These are phyloP conservation scores for Adrianichthys oophorus DNA, from an alignment of 2,797 vertebrate genomes.

Conservation along the genomic window DNA sequence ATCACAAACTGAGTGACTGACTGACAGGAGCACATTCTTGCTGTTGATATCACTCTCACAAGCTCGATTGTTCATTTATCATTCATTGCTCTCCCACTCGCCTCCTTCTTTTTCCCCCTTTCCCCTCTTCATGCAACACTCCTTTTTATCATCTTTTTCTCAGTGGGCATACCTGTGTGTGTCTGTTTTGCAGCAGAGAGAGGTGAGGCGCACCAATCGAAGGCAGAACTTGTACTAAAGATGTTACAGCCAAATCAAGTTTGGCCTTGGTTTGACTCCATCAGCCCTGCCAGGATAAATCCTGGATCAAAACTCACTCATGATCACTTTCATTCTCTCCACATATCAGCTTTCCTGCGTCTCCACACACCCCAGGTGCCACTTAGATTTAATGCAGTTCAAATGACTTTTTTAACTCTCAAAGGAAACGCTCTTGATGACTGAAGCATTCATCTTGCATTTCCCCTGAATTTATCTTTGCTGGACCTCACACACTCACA, in stretches of 20 bases:
- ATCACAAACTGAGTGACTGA: slow-evolving; percentile 41
- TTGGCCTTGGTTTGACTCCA: slow-evolving; percentile 58
- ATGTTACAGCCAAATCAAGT: slow-evolving; percentile 57
- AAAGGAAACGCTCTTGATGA: slow-evolving; percentile 20
- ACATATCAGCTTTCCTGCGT: slow-evolving; percentile 48
- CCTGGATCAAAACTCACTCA: slow-evolving; percentile 52
- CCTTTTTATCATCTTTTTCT: slow-evolving; percentile 60
- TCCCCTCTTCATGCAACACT: slow-evolving; percentile 30
- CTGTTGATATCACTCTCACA: slow-evolving; percentile 46
- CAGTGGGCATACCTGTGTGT: slow-evolving; percentile 14
- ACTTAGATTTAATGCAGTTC: slow-evolving; percentile 37
- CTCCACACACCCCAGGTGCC: slow-evolving; percentile 37
- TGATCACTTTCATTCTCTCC: slow-evolving; percentile 55
- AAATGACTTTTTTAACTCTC: slow-evolving; percentile 42
- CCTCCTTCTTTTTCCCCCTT: slow-evolving; percentile 35
- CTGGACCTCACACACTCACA: slow-evolving; percentile 16
- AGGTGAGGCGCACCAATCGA: slow-evolving; percentile 32
- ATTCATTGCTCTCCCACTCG: slow-evolving; percentile 36
- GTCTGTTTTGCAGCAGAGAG: slow-evolving; percentile 34
- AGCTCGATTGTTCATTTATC: slow-evolving; percentile 53
- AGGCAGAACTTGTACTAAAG: slow-evolving; percentile 37
- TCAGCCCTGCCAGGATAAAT: slow-evolving; percentile 58
- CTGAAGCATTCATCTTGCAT: slow-evolving; percentile 8
- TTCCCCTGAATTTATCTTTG: slow-evolving; percentile 14
- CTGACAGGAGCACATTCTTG: slow-evolving; percentile 51